phyloP scores from a whole-genome alignment of 2,888 invertebrate species.

The Heliconius charithonia region DNA sequence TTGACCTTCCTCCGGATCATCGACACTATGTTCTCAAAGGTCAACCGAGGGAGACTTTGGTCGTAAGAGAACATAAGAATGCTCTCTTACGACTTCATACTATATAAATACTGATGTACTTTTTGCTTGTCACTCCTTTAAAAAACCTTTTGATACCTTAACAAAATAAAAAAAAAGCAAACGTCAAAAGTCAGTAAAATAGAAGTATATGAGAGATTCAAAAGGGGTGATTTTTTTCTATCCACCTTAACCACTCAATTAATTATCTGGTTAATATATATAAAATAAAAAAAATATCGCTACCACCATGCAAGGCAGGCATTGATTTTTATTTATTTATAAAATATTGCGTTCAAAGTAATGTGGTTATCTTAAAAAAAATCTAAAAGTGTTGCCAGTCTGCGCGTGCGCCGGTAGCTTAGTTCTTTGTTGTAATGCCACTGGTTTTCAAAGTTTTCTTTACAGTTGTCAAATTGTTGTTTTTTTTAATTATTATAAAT shows the following conservation, averaged over 20 bases:
- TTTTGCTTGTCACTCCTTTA: too few relatives aligned
- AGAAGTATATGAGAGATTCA: neutral
- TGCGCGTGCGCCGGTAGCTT: constrained; percentile 63
- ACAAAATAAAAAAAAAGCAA: too few relatives aligned
- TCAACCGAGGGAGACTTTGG: too few relatives aligned
- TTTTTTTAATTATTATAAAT: neutral
- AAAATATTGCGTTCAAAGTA: constrained; percentile 37
- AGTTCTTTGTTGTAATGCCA: constrained; percentile 56
- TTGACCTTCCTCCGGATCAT: too few relatives aligned
- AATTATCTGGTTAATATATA: neutral
- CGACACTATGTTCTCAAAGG: too few relatives aligned
- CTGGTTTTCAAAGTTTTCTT: constrained; percentile 59
- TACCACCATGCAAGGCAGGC: neutral
- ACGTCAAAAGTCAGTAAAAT: neutral
- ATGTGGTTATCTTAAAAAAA: constrained; percentile 46
- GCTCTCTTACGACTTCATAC: too few relatives aligned
- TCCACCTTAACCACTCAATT: neutral
- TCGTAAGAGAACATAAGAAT: too few relatives aligned
- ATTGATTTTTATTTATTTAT: constrained; percentile 21
- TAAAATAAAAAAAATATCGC: neutral
- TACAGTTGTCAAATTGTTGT: neutral
- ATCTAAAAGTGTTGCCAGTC: constrained; percentile 48
- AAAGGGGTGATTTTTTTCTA: neutral
- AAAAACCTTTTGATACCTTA: too few relatives aligned
- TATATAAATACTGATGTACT: too few relatives aligned